These are phyloP conservation scores for Henricia sp. DNA, from an alignment of 53 echinoderm and acorn worm genomes.

Conservation along the genomic window DNA sequence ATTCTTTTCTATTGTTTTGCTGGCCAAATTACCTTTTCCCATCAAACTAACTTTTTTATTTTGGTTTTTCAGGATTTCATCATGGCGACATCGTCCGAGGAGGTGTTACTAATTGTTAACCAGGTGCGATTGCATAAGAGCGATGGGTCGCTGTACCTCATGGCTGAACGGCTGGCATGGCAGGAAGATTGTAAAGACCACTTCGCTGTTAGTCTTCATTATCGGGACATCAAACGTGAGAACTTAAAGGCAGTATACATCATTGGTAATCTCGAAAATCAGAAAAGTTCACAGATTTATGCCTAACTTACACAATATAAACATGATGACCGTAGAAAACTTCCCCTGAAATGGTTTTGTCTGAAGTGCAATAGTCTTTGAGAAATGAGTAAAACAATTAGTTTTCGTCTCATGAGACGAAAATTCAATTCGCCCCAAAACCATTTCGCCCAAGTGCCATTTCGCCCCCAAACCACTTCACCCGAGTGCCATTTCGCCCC, in stretches of 20 bases:
- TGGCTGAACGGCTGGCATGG: conserved; percentile 95
- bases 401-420: too few relatives aligned
- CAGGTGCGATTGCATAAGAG: conserved; percentile 86
- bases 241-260: neutral
- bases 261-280: too few relatives aligned
- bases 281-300: too few relatives aligned
- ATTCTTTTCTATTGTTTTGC: neutral
- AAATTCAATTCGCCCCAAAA: too few relatives aligned
- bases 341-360: too few relatives aligned
- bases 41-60: neutral
- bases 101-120: conserved; percentile 84
- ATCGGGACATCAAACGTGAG: conserved; percentile 96
- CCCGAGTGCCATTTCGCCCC: too few relatives aligned
- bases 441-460: too few relatives aligned
- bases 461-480: too few relatives aligned
- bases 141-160: conserved; percentile 87
- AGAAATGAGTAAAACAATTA: too few relatives aligned
- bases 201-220: conserved; percentile 89
- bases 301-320: too few relatives aligned
- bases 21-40: neutral
- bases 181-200: conserved; percentile 89
- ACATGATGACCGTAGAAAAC: too few relatives aligned
- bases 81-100: conserved; percentile 93
- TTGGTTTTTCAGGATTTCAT: neutral
- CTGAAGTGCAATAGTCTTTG: too few relatives aligned